Conservation (phyloP, 2,888 invertebrate species). For the Tillus elongatus region DNA sequence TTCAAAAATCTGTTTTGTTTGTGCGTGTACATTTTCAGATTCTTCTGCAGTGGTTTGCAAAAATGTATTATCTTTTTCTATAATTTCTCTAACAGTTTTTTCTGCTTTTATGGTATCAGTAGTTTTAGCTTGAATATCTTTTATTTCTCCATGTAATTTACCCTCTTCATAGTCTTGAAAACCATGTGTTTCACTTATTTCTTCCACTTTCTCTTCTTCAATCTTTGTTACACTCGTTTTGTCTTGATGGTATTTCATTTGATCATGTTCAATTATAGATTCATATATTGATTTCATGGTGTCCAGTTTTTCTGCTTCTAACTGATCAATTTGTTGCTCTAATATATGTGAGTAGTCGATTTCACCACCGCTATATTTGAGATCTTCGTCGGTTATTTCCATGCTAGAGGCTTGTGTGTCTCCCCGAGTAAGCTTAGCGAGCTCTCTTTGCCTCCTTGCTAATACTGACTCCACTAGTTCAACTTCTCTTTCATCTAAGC, state of each 20-base stretch:
- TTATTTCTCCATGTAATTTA: conserved; percentile 29
- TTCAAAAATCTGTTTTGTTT: conserved; percentile 6
- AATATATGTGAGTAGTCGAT: conserved; percentile 50
- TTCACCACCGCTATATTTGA: conserved; percentile 60
- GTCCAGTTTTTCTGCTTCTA: conserved; percentile 43
- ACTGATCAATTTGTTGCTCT: conserved; percentile 39
- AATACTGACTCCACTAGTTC: conserved; percentile 45
- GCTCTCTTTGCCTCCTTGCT: conserved; percentile 41
- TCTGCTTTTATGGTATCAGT: conserved; percentile 30
- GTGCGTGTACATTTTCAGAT: neutral
- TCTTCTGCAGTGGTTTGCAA: conserved; percentile 23
- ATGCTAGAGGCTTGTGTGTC: conserved; percentile 48
- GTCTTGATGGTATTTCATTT: conserved; percentile 24
- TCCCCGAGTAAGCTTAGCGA: conserved; percentile 39
- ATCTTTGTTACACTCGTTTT: conserved; percentile 20
- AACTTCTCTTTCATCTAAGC: conserved; percentile 42
- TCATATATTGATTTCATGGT: conserved; percentile 36
- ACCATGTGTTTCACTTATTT: conserved; percentile 9
- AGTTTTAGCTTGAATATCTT: conserved; percentile 27
- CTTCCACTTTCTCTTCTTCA: conserved; percentile 22
- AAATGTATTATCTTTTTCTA: conserved; percentile 33
- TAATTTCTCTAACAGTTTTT: conserved; percentile 25
- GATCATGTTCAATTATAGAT: conserved; percentile 21
- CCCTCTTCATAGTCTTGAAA: conserved; percentile 24
- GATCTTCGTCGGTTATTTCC: conserved; percentile 57